Evolutionary conservation across 35 echinoderm and acorn worm species (phyloP), one percentile per base, ranked within the genome.

Genomic region (Nesometra sesokonis): DNA sequence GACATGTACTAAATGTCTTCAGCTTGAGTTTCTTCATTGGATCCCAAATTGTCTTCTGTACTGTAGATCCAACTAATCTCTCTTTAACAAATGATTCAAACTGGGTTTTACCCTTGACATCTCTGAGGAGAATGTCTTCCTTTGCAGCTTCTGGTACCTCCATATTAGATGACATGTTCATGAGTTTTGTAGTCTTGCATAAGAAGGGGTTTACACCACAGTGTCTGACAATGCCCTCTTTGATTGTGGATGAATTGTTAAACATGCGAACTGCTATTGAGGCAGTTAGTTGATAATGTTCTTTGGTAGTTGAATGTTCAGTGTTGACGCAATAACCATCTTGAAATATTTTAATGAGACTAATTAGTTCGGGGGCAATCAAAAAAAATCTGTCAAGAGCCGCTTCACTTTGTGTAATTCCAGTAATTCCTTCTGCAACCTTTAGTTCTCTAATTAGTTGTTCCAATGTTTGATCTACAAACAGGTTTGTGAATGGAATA

Each of bases 251-350:
- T 7, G 88, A 84, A 89, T 89, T 84, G 39, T 84, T 11, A 34
- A 36, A 34, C 88, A 89, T 89, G 46, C 88, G 47, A 84, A 89
- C 8, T 11, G 88, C 88, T 67, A 89, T 39, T 17, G 88, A 89
- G n/a, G 80, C 88, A 84, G 43, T 89, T 0, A 84, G 80, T 82
- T 89, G 88, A 89, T 89, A 89, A 82, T 89, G 88, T 33, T 84
- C 88, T 57, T 89, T 83, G 9, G 81, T 84, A 35, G 81, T 34
- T 82, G 31, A 0, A 1, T 36, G 31, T 40, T 83, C 88, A 77
- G 30, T 89, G 80, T 37, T n/a, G n/a, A n/a, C n/a, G 78, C 40
- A 81, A 80, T n/a, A n/a, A n/a, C n/a, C n/a, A n/a, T n/a, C n/a
- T n/a, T n/a, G n/a, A n/a, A n/a, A n/a, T n/a, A n/a, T n/a, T n/a